phyloP scores from a whole-genome alignment of 2,888 invertebrate species.

The Rugalucina vietnamica region DNA sequence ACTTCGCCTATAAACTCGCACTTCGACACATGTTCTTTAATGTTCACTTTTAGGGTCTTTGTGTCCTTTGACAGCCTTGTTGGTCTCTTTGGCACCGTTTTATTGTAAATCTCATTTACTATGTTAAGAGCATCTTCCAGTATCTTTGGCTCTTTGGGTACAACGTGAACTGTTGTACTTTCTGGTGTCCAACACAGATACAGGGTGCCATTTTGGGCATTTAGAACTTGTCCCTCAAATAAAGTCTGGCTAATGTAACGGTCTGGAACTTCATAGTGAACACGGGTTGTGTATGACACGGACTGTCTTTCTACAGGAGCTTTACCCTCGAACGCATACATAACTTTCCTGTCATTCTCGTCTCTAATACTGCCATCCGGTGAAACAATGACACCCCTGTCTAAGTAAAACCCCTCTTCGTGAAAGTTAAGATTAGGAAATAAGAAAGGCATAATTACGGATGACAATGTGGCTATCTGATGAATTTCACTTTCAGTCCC shows the following conservation, averaged over 20 bases:
- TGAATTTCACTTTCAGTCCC: slow-evolving; percentile 19
- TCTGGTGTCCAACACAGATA: slow-evolving; percentile 17
- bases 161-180: neutral
- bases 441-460: slow-evolving; percentile 25
- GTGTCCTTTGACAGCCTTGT: neutral
- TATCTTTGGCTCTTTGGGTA: neutral
- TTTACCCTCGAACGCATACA: slow-evolving; percentile 31
- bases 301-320: slow-evolving; percentile 16
- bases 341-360: neutral
- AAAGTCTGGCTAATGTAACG: slow-evolving; percentile 25
- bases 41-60: neutral
- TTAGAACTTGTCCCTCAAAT: slow-evolving; percentile 1
- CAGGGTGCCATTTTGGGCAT: slow-evolving; percentile 8
- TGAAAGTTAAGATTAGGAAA: slow-evolving; percentile 17
- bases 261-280: slow-evolving; percentile 25
- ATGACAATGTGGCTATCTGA: slow-evolving; percentile 33
- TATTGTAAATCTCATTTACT: neutral
- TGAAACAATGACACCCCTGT: slow-evolving; percentile 10
- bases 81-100: neutral
- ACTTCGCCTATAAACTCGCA: slow-evolving; percentile 29
- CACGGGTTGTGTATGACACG: neutral
- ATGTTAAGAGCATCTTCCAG: neutral
- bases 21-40: neutral
- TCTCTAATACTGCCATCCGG: slow-evolving; percentile 24
- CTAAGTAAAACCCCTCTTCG: slow-evolving; percentile 30